Evolutionary conservation across 2,888 invertebrate genomes (phyloP).

Genomic region (Xestobium rufovillosum): DNA sequence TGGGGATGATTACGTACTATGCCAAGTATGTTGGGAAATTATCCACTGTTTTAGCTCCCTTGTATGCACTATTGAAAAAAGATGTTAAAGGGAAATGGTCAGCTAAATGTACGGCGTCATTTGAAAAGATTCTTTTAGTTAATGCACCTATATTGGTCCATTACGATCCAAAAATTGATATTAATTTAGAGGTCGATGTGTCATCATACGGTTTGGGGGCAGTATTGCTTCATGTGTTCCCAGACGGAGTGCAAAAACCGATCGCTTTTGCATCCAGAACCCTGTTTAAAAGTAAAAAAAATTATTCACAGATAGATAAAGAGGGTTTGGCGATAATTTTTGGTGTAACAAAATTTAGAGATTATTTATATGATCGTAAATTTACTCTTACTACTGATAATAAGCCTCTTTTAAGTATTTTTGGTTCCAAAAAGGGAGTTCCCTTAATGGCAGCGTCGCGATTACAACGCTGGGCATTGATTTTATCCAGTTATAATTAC

Average conservation of each 20-base stretch:
- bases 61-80: conserved; percentile 11
- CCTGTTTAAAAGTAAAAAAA: conserved; percentile 23
- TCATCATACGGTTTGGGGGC: conserved; percentile 25
- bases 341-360: conserved; percentile 32
- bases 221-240: conserved; percentile 25
- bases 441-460: conserved; percentile 31
- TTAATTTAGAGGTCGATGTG: conserved; percentile 13
- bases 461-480: conserved; percentile 21
- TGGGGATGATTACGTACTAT: too few species aligned
- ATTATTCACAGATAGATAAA: conserved; percentile 25
- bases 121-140: conserved; percentile 11
- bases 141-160: conserved; percentile 11
- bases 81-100: conserved; percentile 7
- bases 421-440: conserved; percentile 29
- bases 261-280: conserved; percentile 30
- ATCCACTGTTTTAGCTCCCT: conserved; percentile 9
- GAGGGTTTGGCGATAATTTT: conserved; percentile 32
- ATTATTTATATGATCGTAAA: conserved; percentile 32
- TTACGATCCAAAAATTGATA: conserved; percentile 12
- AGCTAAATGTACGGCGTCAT: conserved; percentile 1
- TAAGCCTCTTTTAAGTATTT: conserved; percentile 30
- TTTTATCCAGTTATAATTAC: conserved; percentile 22
- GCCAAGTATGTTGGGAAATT: too few species aligned
- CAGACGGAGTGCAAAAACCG: conserved; percentile 29
- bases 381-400: conserved; percentile 35